Base-by-base conservation (phyloP, 2,888 invertebrate genomes). In the Chironomus riparius region DNA sequence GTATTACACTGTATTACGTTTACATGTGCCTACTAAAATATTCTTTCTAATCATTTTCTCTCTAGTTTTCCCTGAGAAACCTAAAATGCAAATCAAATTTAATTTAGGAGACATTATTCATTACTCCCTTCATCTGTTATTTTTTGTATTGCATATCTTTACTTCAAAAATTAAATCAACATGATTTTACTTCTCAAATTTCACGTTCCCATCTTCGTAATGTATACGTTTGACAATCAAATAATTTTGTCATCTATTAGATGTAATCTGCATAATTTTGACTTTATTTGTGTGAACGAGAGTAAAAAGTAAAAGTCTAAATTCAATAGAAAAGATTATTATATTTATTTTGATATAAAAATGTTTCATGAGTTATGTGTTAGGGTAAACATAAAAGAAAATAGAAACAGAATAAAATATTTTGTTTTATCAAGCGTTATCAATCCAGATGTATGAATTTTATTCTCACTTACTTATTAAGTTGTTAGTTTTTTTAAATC, bases 81-180 rank as follows among this genome's bases (percentile, higher is more conserved):
- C 72, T 62, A 18, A 72, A 62, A 72, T 61, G 28, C 72, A 72
- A 72, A 72, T 72, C 21, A 47, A 72, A 72, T 72, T 72, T 71
- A 38, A 38, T 38, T 13, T 15, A 24, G 22, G 22, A 71, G 38
- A 38, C 10, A 50, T 48, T 50, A 68, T 22, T 18, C 47, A 68
- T 56, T 15, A n/a, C 50, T n/a, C 50, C 15, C 50, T 50, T 15
- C 15, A 13, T 50, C 50, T 50, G n/a, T 15, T 15, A 7, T n/a
- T 48, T n/a, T 50, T 50, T 5, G 15, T n/a, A 56, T 5, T 56
- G 56, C 18, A 18, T 18, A 56, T 56, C 15, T 56, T 56, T n/a
- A 69, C 38, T 50, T 62, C 47, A 15, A n/a, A 72, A 72, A 72
- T 72, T 72, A 61, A 72, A 72, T 72, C 72, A 72, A 10, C 22